Percentiles rank a stretch among this genome's conserved stretches.
Evolutionary conservation across 2,888 invertebrate genomes (phyloP).

Genomic region (Diplazon laetatorius): DNA sequence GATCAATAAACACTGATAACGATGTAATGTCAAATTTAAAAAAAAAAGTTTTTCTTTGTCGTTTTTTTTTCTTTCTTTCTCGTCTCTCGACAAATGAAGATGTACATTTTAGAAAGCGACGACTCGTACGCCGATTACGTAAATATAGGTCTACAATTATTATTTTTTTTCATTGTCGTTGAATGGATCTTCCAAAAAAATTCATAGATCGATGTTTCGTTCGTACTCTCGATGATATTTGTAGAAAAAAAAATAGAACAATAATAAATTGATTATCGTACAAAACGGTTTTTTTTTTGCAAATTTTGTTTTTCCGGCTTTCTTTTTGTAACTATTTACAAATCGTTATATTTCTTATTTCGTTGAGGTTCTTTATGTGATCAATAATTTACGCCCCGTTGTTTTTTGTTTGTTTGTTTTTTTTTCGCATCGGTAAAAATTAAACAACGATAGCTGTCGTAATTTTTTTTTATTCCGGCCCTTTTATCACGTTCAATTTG

Average conservation of each 20-base stretch:
- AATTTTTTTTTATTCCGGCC: slow-evolving; percentile 21
- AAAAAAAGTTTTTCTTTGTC: too few relatives aligned
- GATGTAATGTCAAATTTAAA: slow-evolving; percentile 36
- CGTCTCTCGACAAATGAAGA: slow-evolving; percentile 64
- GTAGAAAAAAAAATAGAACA: slow-evolving; percentile 30
- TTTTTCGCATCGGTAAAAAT: background rate
- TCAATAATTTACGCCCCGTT: background rate
- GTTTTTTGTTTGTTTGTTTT: background rate
- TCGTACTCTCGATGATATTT: slow-evolving; percentile 38
- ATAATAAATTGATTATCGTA: too few relatives aligned
- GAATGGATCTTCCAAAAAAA: slow-evolving; percentile 37
- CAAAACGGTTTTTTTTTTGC: too few relatives aligned
- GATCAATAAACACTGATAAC: background rate
- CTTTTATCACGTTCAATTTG: slow-evolving; percentile 25
- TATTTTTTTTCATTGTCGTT: slow-evolving; percentile 34
- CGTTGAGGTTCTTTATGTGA: slow-evolving; percentile 7
- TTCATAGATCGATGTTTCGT: slow-evolving; percentile 28
- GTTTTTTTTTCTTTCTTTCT: slow-evolving; percentile 30
- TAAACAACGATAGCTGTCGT: slow-evolving; percentile 2
- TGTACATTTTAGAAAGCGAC: slow-evolving; percentile 69
- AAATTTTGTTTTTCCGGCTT: too few relatives aligned
- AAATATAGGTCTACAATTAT: slow-evolving; percentile 69
- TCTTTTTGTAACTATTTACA: slow-evolving; percentile 61
- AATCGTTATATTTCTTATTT: slow-evolving; percentile 34
- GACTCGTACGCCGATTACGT: slow-evolving; percentile 63